Percentiles rank a stretch among this genome's conserved stretches.
Evolutionary conservation across 2,888 invertebrate species (phyloP).

Genomic region (Sicus ferrugineus): DNA sequence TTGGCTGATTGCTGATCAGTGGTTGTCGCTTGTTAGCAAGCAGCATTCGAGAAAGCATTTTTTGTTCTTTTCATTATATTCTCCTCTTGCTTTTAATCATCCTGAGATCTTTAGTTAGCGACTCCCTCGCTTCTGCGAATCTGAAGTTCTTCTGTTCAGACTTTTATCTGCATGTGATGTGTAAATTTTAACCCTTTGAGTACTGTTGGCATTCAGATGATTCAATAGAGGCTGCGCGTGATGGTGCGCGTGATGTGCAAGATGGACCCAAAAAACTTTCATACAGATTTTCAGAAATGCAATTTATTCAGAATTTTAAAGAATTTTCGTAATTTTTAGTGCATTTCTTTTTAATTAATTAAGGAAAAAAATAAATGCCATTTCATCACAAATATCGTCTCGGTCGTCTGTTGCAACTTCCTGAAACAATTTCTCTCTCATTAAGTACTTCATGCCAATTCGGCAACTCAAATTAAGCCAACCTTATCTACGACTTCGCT

Average conservation of each 20-base stretch:
- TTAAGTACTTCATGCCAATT: neutral
- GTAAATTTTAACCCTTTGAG: too few species aligned
- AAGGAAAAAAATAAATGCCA: too few species aligned
- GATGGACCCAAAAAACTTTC: too few species aligned
- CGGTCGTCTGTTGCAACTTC: neutral
- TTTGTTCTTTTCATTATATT: neutral
- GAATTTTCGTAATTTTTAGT: too few species aligned
- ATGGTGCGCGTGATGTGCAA: too few species aligned
- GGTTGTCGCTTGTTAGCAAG: conserved; percentile 22
- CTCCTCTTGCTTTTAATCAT: conserved; percentile 18
- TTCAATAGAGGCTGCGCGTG: too few species aligned
- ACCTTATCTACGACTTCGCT: conserved; percentile 13
- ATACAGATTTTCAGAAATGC: too few species aligned
- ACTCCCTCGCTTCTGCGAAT: conserved; percentile 15
- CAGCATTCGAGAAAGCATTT: neutral
- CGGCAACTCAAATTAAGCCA: neutral
- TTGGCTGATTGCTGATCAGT: conserved; percentile 27
- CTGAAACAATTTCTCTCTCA: conserved; percentile 17
- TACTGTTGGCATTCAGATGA: too few species aligned
- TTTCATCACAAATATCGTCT: neutral
- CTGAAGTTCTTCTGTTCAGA: too few species aligned
- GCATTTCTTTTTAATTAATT: too few species aligned
- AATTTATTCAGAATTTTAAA: too few species aligned
- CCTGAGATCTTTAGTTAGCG: conserved; percentile 22
- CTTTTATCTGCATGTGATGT: too few species aligned